These are phyloP conservation scores for Ammodytes dubius DNA, from an alignment of 2,113 vertebrate genomes.

Conservation along the genomic window DNA sequence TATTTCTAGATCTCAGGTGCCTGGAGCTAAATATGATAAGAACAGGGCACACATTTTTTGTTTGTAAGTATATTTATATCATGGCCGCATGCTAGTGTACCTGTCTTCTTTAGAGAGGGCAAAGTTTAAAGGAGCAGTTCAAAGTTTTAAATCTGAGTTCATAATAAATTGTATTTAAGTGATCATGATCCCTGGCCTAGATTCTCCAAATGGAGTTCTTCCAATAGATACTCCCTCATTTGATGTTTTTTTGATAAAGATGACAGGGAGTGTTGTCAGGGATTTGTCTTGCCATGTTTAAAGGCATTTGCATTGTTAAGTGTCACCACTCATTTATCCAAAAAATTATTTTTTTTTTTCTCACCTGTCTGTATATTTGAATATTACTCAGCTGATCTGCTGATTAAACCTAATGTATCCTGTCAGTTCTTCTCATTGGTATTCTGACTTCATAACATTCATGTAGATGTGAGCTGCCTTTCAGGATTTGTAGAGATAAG, in stretches of 20 bases:
- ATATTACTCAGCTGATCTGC: not conserved
- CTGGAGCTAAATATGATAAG: constrained; percentile 3
- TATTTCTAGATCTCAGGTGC: constrained; percentile 39
- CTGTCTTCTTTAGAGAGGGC: not conserved
- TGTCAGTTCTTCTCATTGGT: not conserved
- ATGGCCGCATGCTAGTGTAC: not conserved
- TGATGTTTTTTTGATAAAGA: no score
- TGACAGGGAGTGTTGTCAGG: not conserved
- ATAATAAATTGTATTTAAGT: no score
- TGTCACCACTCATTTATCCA: not conserved
- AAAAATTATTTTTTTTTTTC: not conserved
- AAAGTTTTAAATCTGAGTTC: not conserved
- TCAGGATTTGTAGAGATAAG: not conserved
- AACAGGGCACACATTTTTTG: not conserved
- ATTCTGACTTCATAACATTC: constrained; percentile 9
- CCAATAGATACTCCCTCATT: not conserved
- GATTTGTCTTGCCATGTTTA: not conserved
- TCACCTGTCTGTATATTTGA: not conserved
- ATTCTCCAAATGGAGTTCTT: not conserved
- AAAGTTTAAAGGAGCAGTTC: no score
- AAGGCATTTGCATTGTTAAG: not conserved
- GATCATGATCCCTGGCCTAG: not conserved
- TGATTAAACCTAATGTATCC: not conserved
- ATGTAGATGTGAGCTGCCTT: not conserved
- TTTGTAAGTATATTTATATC: constrained; percentile 2